A percentile compares a stretch with the other conserved stretches of the same genome.
Evolutionary conservation across 2,797 vertebrate genomes (phyloP).

Genomic region (Hippopotamyrus pictus): DNA sequence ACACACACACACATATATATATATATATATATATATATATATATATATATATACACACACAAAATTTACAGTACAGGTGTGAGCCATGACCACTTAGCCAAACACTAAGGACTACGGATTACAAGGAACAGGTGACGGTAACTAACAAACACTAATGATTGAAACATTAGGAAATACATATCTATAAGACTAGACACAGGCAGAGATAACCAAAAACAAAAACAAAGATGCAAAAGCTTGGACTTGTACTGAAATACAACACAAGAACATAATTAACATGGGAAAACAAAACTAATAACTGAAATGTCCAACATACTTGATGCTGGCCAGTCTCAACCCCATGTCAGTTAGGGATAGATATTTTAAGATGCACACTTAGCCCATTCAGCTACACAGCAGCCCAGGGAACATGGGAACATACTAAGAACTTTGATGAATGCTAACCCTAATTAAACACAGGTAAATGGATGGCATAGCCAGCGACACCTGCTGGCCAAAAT

Average conservation of each 20-base stretch:
- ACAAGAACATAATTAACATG: not conserved
- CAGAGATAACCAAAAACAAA: not conserved
- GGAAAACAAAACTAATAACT: not conserved
- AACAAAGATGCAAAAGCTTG: not conserved
- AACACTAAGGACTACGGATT: no score
- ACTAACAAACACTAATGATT: not conserved
- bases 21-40: no score
- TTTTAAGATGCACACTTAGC: not conserved
- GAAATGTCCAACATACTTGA: not conserved
- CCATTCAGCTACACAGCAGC: not conserved
- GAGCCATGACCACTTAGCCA: no score
- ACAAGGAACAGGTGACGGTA: not conserved
- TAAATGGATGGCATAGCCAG: not conserved
- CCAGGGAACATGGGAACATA: not conserved
- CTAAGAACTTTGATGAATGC: not conserved
- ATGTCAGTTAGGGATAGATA: not conserved
- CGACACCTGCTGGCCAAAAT: not conserved
- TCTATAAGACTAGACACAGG: not conserved
- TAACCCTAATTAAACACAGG: not conserved
- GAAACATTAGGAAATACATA: not conserved
- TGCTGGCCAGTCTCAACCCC: not conserved
- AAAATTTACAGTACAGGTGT: no score
- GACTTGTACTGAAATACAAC: not conserved
- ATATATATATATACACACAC: no score
- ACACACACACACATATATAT: no score